These are phyloP conservation scores for Glandiceps talaboti DNA, from an alignment of 53 echinoderm and acorn worm genomes.

Conservation along the genomic window DNA sequence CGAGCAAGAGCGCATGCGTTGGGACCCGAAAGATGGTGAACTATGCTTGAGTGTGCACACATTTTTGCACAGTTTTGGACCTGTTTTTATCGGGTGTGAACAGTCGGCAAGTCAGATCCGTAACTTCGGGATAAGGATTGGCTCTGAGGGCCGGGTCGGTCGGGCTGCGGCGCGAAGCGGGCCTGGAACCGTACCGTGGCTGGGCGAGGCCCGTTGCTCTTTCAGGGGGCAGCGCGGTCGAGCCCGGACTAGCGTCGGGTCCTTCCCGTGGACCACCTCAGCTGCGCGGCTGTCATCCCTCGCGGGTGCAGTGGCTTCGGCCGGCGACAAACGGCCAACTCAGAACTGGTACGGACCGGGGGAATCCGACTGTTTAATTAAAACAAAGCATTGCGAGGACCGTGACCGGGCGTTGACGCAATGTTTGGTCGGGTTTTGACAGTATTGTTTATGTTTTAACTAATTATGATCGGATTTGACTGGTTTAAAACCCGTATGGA, in stretches of 20 bases:
- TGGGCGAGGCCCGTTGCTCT: background rate
- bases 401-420: slow-evolving; percentile 45
- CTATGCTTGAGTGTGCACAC: slow-evolving; percentile 35
- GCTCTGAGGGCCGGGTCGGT: slow-evolving; percentile 42
- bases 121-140: slow-evolving; percentile 59
- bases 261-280: slow-evolving; percentile 64
- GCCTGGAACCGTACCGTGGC: slow-evolving; percentile 20
- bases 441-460: too few species aligned
- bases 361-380: slow-evolving; percentile 95
- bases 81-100: too few species aligned
- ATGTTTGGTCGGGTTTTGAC: too few species aligned
- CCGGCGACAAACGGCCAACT: slow-evolving; percentile 78
- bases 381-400: slow-evolving; percentile 86
- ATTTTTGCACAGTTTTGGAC: too few species aligned
- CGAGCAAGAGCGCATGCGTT: slow-evolving; percentile 47
- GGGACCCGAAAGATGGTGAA: slow-evolving; percentile 60
- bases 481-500: too few species aligned
- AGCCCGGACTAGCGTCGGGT: slow-evolving; percentile 29
- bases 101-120: slow-evolving; percentile 55
- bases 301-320: slow-evolving; percentile 48
- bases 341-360: slow-evolving; percentile 92
- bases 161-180: slow-evolving; percentile 43
- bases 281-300: slow-evolving; percentile 37
- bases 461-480: too few species aligned
- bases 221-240: slow-evolving; percentile 1